Evolutionary conservation across 2,888 invertebrate genomes (phyloP), one percentile per base, ranked within the genome.

Genomic region (Ephialtes manifestator): DNA sequence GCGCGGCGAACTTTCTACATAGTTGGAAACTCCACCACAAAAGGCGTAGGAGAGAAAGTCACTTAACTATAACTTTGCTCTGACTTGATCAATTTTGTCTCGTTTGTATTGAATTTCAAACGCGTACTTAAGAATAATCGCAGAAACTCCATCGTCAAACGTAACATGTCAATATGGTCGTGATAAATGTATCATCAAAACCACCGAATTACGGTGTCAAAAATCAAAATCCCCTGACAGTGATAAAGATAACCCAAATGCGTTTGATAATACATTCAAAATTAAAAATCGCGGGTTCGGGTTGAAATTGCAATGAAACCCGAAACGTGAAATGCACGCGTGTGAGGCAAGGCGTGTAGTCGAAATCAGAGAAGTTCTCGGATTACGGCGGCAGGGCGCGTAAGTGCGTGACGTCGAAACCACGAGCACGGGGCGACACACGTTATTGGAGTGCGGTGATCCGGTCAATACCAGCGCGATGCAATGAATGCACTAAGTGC

Each of bases 401-500:
- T 65, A 65, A 65, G 60, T 39, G 75, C 46, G 63, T 77, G 82
- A 82, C 71, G 76, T 77, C 24, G 63, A 82, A 76, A 77, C 65
- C 24, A 76, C 70, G 70, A 65, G 55, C 65, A 65, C 39, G 55
- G 60, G 51, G 63, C 67, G 70, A 46, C 39, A 78, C 60, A 20
- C 60, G 53, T 20, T 60, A 91, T 90, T 91, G 89, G 90, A 89
- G 90, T 89, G 90, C 91, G 90, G 90, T 90, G 92, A 92, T 92
- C 92, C 91, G 91, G 91, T 92, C 92, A 91, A 92, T 91, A 90
- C 90, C 39, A 82, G 87, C 88, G 86, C 86, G 87, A 88, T 83
- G 87, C 91, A 88, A 89, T 92, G 91, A 91, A 91, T 92, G 90
- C 90, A 83, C 85, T 90, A 92, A 92, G 92, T 92, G 92, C 90